phyloP scores from a whole-genome alignment of 2,888 invertebrate genomes.

The Pimpla rufipes region DNA sequence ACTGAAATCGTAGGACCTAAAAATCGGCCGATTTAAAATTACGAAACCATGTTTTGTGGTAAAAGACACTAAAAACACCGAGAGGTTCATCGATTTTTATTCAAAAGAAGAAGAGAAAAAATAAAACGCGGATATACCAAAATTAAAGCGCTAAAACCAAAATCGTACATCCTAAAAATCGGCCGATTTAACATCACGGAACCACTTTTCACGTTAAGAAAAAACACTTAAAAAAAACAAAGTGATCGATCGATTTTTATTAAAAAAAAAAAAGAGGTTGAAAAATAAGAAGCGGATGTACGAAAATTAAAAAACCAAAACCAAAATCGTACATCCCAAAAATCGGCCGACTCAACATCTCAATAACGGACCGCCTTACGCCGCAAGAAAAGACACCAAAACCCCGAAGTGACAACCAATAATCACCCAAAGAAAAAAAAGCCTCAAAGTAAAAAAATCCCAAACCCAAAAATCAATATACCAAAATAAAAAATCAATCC shows the following conservation, averaged over 20 bases:
- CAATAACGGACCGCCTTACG: no score
- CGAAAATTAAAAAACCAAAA: neutral
- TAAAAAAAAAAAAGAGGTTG: neutral
- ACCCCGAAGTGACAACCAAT: neutral
- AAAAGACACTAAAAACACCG: no score
- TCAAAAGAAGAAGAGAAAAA: neutral
- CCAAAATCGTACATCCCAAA: neutral
- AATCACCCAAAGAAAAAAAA: neutral
- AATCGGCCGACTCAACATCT: neutral
- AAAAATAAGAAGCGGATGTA: neutral
- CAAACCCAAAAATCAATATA: neutral
- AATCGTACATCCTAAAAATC: neutral
- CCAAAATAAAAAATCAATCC: no score
- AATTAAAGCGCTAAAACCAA: neutral
- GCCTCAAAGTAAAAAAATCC: neutral
- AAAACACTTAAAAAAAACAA: no score
- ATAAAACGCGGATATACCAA: neutral
- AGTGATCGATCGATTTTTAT: no score
- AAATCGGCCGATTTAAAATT: neutral
- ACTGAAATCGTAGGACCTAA: neutral
- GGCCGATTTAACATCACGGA: neutral
- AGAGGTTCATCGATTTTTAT: no score
- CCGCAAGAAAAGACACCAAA: neutral
- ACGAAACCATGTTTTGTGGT: neutral
- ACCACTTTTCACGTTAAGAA: neutral